A percentile compares a stretch with the other conserved stretches of the same genome.
Evolutionary conservation across 2,113 vertebrate species (phyloP).

Genomic region (Plotosus lineatus): DNA sequence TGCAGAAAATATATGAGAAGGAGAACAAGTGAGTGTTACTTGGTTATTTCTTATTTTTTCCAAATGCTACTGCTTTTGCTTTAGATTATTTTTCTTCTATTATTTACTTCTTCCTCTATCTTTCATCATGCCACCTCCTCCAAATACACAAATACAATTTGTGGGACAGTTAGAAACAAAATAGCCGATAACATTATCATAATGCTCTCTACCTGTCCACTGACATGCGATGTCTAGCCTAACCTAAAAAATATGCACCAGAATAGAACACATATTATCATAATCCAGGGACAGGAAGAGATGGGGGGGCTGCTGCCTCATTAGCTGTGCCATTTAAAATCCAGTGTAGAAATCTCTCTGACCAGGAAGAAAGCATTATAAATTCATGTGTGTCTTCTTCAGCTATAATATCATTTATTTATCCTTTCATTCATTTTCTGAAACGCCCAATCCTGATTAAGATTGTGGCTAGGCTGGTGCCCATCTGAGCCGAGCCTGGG

Average conservation of each 20-base stretch:
- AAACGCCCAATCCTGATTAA: too few species aligned
- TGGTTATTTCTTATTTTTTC: conserved; percentile 4
- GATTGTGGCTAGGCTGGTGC: too few species aligned
- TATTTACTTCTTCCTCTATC: conserved; percentile 1
- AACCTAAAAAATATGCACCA: conserved; percentile 8
- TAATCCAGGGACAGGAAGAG: conserved; percentile 16
- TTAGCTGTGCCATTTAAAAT: conserved; percentile 40
- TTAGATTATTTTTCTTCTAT: conserved; percentile 40
- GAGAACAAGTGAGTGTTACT: background rate
- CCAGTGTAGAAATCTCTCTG: background rate
- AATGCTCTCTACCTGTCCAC: conserved; percentile 1
- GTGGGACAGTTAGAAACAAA: background rate
- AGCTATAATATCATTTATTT: background rate
- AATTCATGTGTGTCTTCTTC: conserved; percentile 36
- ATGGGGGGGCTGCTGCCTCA: conserved; percentile 2
- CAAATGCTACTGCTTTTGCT: background rate
- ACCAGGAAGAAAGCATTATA: background rate
- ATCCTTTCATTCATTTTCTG: too few species aligned
- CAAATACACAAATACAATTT: background rate
- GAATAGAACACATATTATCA: conserved; percentile 35
- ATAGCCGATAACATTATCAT: background rate
- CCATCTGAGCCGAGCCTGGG: too few species aligned
- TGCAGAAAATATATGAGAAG: background rate
- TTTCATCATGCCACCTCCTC: background rate
- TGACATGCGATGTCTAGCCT: background rate